Evolutionary conservation across 1,140 invertebrate genomes (phyloP), one percentile per base, ranked within the genome.

Genomic region (Pollicipes pollicipes): DNA sequence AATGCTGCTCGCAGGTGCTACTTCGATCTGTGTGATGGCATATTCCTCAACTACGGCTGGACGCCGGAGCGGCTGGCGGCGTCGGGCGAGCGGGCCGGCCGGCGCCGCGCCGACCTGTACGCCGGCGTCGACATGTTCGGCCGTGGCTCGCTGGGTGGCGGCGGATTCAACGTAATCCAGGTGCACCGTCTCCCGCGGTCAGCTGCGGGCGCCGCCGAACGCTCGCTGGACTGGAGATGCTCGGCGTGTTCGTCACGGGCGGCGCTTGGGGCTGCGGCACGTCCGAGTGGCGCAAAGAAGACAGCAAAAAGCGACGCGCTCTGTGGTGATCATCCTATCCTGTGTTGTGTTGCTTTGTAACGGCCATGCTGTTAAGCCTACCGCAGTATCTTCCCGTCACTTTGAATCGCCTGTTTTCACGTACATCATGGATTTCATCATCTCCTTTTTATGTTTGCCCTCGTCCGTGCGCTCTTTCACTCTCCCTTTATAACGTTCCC

Each of bases 101-200:
- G 78, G 6, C 31, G 35, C 26, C 64, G 72, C 24, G 21, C 67
- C 28, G 90, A 97, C 80, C 85, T 98, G 27, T 99, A 86, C 79
- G 88, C 97, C 72, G 97, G 97, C 17, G 80, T 98, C 58, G 97
- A 99, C 83, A 89, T 97, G 17, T 98, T 96, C 85, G 96, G 95
- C 1, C 82, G 97, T 75, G 90, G 90, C 71, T 91, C 88, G 78
- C 85, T 84, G 73, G 91, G 92, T 68, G 88, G 89, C 26, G 94
- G 92, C 17, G 89, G 91, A 68, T 93, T 92, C 76, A 91, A 94
- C 76, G 88, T 87, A 24, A 81, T 84, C 73, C 80, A 87, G 79
- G 90, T 91, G 80, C 6, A 21, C 6, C 6, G 21, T 2, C 8
- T 10, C 45, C 17, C 35, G 45, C n/a, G 70, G 66, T 72, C 31